Evolutionary conservation across 2,797 vertebrate species (phyloP).

Genomic region (Enteromius radiatus): DNA sequence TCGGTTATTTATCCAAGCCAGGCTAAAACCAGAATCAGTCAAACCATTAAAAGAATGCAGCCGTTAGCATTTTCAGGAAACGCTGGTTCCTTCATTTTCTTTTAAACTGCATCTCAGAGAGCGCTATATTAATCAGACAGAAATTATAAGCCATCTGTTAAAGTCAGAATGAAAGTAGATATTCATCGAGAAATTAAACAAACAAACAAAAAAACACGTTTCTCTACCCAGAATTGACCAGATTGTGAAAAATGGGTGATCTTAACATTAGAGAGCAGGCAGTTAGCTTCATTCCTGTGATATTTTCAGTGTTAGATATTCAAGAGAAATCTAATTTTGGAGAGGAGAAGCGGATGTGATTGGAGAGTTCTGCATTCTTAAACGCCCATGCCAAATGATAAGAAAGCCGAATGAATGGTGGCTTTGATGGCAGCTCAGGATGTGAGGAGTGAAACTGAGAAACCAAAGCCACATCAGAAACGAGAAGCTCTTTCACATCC

Average conservation of each 20-base stretch:
- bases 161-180: conserved; percentile 15
- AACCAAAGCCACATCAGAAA: conserved; percentile 47
- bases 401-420: conserved; percentile 43
- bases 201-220: background rate
- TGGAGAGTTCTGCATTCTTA: conserved; percentile 25
- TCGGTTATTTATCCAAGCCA: conserved; percentile 31
- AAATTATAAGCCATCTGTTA: conserved; percentile 2
- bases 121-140: conserved; percentile 7
- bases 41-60: conserved; percentile 7
- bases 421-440: conserved; percentile 34
- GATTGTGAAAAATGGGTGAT: background rate
- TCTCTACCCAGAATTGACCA: background rate
- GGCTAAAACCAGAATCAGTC: conserved; percentile 34
- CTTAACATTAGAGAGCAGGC: background rate
- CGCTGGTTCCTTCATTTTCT: background rate
- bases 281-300: background rate
- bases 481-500: conserved; percentile 35
- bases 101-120: background rate
- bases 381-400: conserved; percentile 14
- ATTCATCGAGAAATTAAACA: background rate
- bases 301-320: background rate
- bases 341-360: background rate
- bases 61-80: conserved; percentile 29
- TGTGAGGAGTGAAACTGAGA: conserved; percentile 37
- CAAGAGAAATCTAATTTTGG: conserved; percentile 9